A percentile compares a stretch with the other conserved stretches of the same genome.
These are phyloP conservation scores for Heliconius hermathena DNA, from an alignment of 1,140 invertebrate species.

Conservation along the genomic window DNA sequence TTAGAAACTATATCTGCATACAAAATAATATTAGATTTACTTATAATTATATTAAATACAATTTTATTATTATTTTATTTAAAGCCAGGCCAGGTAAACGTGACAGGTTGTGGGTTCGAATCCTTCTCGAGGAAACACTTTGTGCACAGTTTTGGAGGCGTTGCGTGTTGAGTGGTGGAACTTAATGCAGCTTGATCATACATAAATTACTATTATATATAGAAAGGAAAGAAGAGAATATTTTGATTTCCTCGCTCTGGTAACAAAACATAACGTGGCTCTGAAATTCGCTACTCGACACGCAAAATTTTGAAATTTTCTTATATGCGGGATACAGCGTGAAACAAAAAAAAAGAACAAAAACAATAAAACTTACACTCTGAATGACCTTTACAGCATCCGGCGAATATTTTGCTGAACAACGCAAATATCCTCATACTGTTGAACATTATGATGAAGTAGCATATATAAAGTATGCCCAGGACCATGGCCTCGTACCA, in stretches of 20 bases:
- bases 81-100: too few species aligned
- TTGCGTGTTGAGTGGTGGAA: too few species aligned
- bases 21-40: conserved; percentile 1
- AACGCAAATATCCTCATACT: conserved; percentile 59
- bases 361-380: conserved; percentile 42
- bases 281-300: too few species aligned
- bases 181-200: too few species aligned
- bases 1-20: conserved; percentile 39
- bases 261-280: background rate
- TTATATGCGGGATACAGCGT: too few species aligned
- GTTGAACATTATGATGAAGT: conserved; percentile 80
- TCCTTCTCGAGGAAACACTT: too few species aligned
- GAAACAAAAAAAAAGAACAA: background rate
- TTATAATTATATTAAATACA: too few species aligned
- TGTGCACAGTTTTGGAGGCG: too few species aligned
- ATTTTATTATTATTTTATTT: too few species aligned
- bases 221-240: too few species aligned
- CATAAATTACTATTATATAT: too few species aligned
- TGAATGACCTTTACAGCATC: conserved; percentile 29
- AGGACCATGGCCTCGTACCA: conserved; percentile 90
- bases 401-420: background rate
- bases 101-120: too few species aligned
- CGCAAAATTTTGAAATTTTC: background rate
- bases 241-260: background rate
- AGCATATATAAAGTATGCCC: conserved; percentile 86